Conservation (phyloP, 2,797 vertebrate species). For the Channallabes apus region DNA sequence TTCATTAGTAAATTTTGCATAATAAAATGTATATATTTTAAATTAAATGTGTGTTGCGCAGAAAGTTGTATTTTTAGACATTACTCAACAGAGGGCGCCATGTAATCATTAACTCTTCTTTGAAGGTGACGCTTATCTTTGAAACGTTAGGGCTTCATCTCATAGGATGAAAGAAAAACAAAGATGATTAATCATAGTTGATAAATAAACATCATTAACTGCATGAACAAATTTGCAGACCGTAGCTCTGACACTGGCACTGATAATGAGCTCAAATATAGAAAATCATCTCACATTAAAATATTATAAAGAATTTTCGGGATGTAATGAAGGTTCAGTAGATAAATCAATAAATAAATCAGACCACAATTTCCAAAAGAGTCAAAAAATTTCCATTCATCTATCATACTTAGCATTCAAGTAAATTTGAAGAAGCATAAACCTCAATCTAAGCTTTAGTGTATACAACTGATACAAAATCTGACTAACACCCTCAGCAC, state of each 20-base stretch:
- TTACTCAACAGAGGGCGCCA: slow-evolving; percentile 42
- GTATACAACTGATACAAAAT: neutral
- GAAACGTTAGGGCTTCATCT: neutral
- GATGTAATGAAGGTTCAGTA: neutral
- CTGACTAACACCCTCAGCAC: neutral
- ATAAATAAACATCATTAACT: neutral
- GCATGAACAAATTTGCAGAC: neutral
- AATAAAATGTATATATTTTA: neutral
- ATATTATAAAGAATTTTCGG: neutral
- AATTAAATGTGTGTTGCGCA: neutral
- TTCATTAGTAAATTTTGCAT: neutral
- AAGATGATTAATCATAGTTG: neutral
- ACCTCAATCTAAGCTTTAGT: neutral
- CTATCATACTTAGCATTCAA: neutral
- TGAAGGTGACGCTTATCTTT: neutral
- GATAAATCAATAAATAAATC: neutral
- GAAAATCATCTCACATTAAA: neutral
- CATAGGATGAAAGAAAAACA: neutral
- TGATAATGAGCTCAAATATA: neutral
- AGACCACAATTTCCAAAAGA: too few relatives aligned
- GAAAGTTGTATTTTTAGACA: slow-evolving; percentile 2
- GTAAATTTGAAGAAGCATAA: neutral
- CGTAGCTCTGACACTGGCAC: neutral
- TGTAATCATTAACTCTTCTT: neutral
- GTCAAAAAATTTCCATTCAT: neutral